These are phyloP conservation scores for Poeciliopsis occidentalis DNA, from an alignment of 2,113 vertebrate species.

Conservation along the genomic window DNA sequence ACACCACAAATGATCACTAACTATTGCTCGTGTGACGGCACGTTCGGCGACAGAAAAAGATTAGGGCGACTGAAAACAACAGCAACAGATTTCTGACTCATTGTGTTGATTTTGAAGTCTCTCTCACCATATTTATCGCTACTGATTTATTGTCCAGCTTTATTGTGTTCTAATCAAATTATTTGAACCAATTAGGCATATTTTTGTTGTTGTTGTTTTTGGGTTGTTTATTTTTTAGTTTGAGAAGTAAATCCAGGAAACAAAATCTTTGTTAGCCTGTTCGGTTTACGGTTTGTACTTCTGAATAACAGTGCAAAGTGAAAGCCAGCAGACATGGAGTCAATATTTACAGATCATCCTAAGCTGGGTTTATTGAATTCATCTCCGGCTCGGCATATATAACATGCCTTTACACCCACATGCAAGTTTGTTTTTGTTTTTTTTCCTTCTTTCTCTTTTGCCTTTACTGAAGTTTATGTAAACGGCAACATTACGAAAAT, in stretches of 20 bases:
- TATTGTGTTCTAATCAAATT: too few species aligned
- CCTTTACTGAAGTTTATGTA: conserved; percentile 7
- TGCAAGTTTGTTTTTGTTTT: not conserved
- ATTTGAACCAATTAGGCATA: too few species aligned
- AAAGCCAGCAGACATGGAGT: not conserved
- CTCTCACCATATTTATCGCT: too few species aligned
- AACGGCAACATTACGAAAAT: conserved; percentile 24
- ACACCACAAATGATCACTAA: too few species aligned
- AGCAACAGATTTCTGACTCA: not conserved
- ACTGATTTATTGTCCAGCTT: too few species aligned
- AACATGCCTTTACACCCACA: not conserved
- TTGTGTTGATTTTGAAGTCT: not conserved
- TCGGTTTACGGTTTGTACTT: not conserved
- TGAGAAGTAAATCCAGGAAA: not conserved
- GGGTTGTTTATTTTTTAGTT: not conserved
- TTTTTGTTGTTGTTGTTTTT: too few species aligned
- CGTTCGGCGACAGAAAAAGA: not conserved
- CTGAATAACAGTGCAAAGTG: not conserved
- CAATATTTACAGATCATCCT: not conserved
- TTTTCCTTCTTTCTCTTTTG: not conserved
- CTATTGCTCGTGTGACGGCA: not conserved
- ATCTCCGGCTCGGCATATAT: not conserved
- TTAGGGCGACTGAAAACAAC: too few species aligned
- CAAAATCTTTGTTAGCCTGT: not conserved
- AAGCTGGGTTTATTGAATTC: not conserved